Evolutionary conservation across 2,113 vertebrate genomes (phyloP).

Genomic region (Phodopus roborovskii): DNA sequence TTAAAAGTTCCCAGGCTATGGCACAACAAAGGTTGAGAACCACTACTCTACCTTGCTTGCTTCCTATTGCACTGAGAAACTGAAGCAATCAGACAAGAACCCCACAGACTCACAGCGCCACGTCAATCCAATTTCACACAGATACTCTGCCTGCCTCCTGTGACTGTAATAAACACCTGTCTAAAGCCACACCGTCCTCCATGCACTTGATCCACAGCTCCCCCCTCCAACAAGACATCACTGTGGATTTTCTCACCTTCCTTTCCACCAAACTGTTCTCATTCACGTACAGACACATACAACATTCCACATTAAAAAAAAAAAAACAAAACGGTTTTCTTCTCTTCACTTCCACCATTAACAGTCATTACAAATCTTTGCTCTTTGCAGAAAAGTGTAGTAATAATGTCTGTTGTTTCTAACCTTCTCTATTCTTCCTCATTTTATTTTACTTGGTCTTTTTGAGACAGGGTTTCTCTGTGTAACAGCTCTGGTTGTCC

Average conservation of each 20-base stretch:
- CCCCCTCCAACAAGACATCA: neutral
- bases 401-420: neutral
- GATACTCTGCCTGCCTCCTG: constrained; percentile 41
- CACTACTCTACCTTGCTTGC: neutral
- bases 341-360: neutral
- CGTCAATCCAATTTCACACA: neutral
- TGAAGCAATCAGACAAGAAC: constrained; percentile 50
- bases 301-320: neutral
- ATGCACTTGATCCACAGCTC: neutral
- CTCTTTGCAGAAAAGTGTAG: constrained; percentile 47
- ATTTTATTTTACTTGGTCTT: neutral
- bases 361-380: neutral
- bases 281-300: neutral
- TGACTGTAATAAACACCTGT: constrained; percentile 16
- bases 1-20: neutral
- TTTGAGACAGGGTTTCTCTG: neutral
- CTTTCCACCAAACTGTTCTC: neutral
- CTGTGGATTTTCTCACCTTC: neutral
- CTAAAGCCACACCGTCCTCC: neutral
- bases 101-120: neutral
- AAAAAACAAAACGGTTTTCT: neutral
- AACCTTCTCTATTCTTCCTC: neutral
- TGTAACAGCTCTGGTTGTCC: neutral
- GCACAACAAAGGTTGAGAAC: neutral
- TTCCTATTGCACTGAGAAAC: constrained; percentile 31